Base-by-base conservation (phyloP, 53 echinoderm and acorn worm genomes). In the Glandiceps talaboti region DNA sequence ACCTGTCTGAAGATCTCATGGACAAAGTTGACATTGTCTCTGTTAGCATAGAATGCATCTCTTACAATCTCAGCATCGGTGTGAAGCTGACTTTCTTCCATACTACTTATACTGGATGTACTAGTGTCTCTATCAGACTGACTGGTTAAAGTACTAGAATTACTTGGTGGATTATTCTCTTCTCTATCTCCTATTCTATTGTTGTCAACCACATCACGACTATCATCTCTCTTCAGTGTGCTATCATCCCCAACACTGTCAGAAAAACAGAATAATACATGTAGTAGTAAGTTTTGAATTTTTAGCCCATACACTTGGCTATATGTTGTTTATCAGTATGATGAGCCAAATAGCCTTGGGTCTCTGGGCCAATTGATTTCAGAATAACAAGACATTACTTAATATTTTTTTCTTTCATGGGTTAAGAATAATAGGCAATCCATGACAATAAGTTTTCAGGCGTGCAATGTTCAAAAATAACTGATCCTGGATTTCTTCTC, bases 1-100 rank as follows among this genome's bases (percentile, higher is more conserved):
- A 95, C 96, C 96, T 95, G 96, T 83, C 96, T 84, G 33, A 95
- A 78, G 10, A 95, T 90, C 76, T 95, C 96, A 79, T 92, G 90
- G 28, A 95, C 92, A 88, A 94, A 95, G 79, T 95, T 90, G 75
- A 95, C 88, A 31, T 95, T 95, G 10, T 88, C 92, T 78, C 96
- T 85, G 12, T 86, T 92, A 73, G 96, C 92, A 84, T 90, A 95
- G 77, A 95, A 87, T 28, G 92, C 92, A 64, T 84, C 78, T 73
- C 88, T 85, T 30, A 95, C 92, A 78, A 92, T 90, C 77, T 92
- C 89, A 79, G 64, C 64, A 45, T 45, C 64, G 64, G 83, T 82
- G 28, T 90, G 84, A n/a, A 45, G 77, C 14, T 88, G 82, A 28
- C 88, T 84, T 33, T 81, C 82, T 79, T 88, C 87, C 32, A 45